Evolutionary conservation across 2,888 invertebrate species (phyloP), one percentile per base, ranked within the genome.

Genomic region (Lycaena phlaeas): DNA sequence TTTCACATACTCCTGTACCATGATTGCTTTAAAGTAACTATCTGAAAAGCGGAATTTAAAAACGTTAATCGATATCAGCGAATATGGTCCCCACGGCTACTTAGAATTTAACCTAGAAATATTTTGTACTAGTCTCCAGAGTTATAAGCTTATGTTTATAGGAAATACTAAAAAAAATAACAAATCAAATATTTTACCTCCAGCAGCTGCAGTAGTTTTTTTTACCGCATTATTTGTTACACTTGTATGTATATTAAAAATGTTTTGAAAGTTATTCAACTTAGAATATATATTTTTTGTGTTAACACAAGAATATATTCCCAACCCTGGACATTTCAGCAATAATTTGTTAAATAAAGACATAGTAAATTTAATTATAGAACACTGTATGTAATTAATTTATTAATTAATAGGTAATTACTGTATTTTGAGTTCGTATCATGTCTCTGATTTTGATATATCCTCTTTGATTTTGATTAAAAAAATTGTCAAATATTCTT

Each of bases 191-290:
- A 15, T 25, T 30, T 10, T 52, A 77, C 81, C 81, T 61, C 81
- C 81, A 27, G 81, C 81, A 3, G 79, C 79, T 1, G 73, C 61
- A n/a, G 81, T 73, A 1, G 79, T 81, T 50, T 79, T 82, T 56
- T 78, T 82, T 11, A 69, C 71, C 3, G 81, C 81, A 41, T 52
- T 60, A 22, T 46, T 44, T 10, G 49, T 41, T 18, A 48, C 45
- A 17, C 45, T 47, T 4, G 59, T 60, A 46, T 76, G 74, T 7
- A 77, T 17, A n/a, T 42, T 39, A 2, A 48, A 42, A 2, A 52
- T 43, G 27, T 51, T 57, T 14, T 45, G 26, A 7, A 27, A 11
- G 31, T 38, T 40, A 9, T 22, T 22, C 2, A 6, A 2, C 14
- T 15, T 6, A 9, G 3, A 5, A 14, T 4, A 6, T 29, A 30